phyloP scores from a whole-genome alignment of 2,113 vertebrate species.

The Tretioscincus oriximinensis region DNA sequence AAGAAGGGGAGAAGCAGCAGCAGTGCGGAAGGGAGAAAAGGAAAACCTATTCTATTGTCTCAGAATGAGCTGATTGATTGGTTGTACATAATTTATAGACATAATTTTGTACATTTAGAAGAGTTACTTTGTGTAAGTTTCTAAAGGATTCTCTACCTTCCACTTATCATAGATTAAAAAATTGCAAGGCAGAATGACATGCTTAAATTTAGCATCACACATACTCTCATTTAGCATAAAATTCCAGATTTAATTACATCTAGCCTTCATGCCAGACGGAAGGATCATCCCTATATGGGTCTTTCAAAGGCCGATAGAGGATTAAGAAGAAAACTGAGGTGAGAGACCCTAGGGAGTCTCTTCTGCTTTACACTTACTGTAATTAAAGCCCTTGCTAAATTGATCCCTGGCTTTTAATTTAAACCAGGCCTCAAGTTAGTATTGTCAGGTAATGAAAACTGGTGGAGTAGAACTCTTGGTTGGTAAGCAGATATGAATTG shows the following conservation, averaged over 20 bases:
- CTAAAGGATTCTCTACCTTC: background rate
- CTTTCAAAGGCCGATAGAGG: slow-evolving; percentile 1
- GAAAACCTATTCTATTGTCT: too few relatives aligned
- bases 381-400: slow-evolving; percentile 17
- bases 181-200: background rate
- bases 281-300: background rate
- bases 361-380: slow-evolving; percentile 1
- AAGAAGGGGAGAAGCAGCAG: too few relatives aligned
- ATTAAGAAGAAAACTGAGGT: slow-evolving; percentile 5
- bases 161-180: background rate
- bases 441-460: slow-evolving; percentile 2
- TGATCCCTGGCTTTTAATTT: background rate
- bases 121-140: background rate
- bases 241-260: background rate
- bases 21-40: too few relatives aligned
- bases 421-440: background rate
- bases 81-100: background rate
- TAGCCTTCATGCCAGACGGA: background rate
- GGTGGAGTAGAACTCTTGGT: background rate
- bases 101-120: background rate
- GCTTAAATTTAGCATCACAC: background rate
- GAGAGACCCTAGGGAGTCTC: background rate
- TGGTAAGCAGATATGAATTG: background rate
- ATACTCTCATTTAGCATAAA: background rate
- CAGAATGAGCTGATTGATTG: too few relatives aligned